Conservation (phyloP, 2,113 vertebrate species). For the Apus apus region DNA sequence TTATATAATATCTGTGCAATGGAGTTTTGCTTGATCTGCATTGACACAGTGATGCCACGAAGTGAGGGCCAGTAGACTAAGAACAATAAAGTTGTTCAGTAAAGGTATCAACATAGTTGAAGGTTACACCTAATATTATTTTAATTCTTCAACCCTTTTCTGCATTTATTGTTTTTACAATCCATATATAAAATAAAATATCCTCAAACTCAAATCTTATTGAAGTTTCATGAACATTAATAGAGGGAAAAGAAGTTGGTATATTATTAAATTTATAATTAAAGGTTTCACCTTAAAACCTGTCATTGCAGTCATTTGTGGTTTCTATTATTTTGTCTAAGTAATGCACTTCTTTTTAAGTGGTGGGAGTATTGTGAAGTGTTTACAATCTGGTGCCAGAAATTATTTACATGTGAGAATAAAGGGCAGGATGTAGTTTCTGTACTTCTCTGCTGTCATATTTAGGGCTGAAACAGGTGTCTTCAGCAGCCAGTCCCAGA, state of each 20-base stretch:
- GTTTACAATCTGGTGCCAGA: not conserved
- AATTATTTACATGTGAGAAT: not conserved
- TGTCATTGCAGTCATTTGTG: conserved; percentile 54
- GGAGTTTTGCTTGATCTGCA: not conserved
- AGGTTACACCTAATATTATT: not conserved
- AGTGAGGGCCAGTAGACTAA: not conserved
- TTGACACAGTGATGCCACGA: not conserved
- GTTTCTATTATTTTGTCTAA: conserved; percentile 64
- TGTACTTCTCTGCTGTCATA: conserved; percentile 1
- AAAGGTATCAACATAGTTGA: not conserved
- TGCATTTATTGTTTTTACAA: not conserved
- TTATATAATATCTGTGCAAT: not conserved
- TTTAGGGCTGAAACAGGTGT: conserved; percentile 58
- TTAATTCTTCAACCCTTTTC: not conserved
- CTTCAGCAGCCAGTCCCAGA: not conserved
- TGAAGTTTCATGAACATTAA: conserved; percentile 11
- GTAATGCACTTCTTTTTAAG: not conserved
- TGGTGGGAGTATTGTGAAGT: not conserved
- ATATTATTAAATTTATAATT: conserved; percentile 68
- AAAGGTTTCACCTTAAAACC: conserved; percentile 56
- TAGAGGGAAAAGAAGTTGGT: conserved; percentile 11
- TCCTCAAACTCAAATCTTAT: conserved; percentile 16
- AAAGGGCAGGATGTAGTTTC: conserved; percentile 6
- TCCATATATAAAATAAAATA: not conserved
- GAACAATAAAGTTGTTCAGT: not conserved